Evolutionary conservation across 2,797 vertebrate species (phyloP).

Genomic region (Premnoplex brunnescens): DNA sequence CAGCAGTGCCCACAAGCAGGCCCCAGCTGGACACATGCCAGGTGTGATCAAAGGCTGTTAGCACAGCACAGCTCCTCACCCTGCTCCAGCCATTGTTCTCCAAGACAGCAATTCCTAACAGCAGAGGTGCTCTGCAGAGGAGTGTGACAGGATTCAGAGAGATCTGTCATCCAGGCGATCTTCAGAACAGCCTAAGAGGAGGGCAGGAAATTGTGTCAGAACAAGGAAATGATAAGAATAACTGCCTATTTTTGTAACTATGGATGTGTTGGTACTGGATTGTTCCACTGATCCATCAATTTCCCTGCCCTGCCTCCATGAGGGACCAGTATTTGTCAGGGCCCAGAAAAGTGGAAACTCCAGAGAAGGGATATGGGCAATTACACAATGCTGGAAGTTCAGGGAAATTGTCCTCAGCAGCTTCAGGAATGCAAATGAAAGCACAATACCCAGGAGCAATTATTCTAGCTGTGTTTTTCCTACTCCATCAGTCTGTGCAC

Average conservation of each 20-base stretch:
- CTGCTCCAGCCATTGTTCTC: not conserved
- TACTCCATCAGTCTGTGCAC: not conserved
- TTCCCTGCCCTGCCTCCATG: not conserved
- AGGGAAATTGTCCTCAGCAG: not conserved
- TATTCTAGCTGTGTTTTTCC: slow-evolving; percentile 28
- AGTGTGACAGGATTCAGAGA: slow-evolving; percentile 25
- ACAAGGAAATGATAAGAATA: slow-evolving; percentile 50
- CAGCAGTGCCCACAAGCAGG: not conserved
- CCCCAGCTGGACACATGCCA: fast-evolving
- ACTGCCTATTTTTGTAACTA: slow-evolving; percentile 40
- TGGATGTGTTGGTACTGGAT: not conserved
- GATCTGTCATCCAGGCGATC: slow-evolving; percentile 31
- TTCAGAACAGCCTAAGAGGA: not conserved
- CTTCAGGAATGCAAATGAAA: not conserved
- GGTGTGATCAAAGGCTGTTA: slow-evolving; percentile 22
- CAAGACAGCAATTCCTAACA: not conserved
- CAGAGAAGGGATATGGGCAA: not conserved
- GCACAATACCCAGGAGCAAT: slow-evolving; percentile 27
- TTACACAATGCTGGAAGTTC: not conserved
- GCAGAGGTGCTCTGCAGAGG: not conserved
- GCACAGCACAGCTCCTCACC: not conserved
- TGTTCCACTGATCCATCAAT: slow-evolving; percentile 16
- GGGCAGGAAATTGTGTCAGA: slow-evolving; percentile 54
- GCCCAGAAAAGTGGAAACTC: not conserved
- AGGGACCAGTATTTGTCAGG: not conserved